Conservation (phyloP, 2,797 vertebrate species). For the Acipenser transmontanus region DNA sequence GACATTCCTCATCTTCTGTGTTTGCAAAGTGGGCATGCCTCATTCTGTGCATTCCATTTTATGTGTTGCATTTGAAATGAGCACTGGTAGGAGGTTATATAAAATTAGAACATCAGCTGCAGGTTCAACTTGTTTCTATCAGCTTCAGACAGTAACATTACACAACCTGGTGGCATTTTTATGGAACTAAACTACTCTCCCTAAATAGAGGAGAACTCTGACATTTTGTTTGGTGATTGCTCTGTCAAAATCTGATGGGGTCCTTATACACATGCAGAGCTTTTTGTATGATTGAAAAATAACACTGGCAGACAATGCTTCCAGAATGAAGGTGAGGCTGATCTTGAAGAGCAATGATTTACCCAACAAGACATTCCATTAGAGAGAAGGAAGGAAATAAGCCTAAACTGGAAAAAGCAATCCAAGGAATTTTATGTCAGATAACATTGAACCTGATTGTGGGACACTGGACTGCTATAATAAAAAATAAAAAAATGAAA, state of each 20-base stretch:
- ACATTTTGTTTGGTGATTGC: conserved; percentile 35
- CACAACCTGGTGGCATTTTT: too few relatives aligned
- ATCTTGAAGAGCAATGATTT: not conserved
- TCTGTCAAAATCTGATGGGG: conserved; percentile 17
- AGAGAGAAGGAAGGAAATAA: not conserved
- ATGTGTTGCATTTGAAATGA: not conserved
- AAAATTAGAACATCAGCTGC: too few relatives aligned
- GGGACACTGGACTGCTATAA: not conserved
- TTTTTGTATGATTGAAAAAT: conserved; percentile 28
- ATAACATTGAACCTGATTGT: not conserved
- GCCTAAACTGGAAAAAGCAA: not conserved
- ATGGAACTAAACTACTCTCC: too few relatives aligned
- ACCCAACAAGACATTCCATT: not conserved
- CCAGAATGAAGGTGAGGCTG: not conserved
- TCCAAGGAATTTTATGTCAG: not conserved
- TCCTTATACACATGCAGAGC: conserved; percentile 20
- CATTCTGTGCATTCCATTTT: not conserved
- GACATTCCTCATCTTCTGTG: too few relatives aligned
- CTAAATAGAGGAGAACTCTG: conserved; percentile 1
- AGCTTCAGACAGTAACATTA: too few relatives aligned
- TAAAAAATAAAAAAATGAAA: too few relatives aligned
- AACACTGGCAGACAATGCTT: conserved; percentile 7
- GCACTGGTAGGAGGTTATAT: not conserved
- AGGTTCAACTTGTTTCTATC: too few relatives aligned
- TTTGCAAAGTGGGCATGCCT: too few relatives aligned